Evolutionary conservation across 2,797 vertebrate genomes (phyloP).

Genomic region (Rhabdophis nuchalis): DNA sequence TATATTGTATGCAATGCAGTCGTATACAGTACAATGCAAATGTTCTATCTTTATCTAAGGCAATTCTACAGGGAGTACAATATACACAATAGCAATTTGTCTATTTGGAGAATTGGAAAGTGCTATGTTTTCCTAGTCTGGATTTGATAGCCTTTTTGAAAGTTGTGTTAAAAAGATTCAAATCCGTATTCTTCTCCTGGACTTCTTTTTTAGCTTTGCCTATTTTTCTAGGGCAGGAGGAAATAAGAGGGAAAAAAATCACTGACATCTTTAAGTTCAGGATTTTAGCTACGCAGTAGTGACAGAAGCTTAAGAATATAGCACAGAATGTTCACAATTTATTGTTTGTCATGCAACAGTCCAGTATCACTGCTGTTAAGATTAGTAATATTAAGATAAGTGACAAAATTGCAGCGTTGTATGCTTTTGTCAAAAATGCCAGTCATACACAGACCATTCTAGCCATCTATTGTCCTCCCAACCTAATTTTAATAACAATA

Average conservation of each 20-base stretch:
- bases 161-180: slow-evolving; percentile 34
- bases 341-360: not conserved
- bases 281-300: not conserved
- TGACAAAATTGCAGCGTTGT: not conserved
- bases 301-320: not conserved
- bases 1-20: not conserved
- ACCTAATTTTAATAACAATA: not conserved
- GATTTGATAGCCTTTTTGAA: slow-evolving; percentile 28
- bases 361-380: not conserved
- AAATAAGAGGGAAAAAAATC: not conserved
- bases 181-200: slow-evolving; percentile 15
- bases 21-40: not conserved
- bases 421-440: not conserved
- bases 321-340: not conserved
- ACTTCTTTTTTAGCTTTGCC: not conserved
- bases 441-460: not conserved
- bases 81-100: not conserved
- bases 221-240: not conserved
- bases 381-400: not conserved
- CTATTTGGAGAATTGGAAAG: slow-evolving; percentile 23
- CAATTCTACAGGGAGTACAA: not conserved
- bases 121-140: slow-evolving; percentile 31
- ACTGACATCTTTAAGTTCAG: not conserved
- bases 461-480: not conserved
- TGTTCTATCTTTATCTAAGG: not conserved